Evolutionary conservation across 2,888 invertebrate species (phyloP), one percentile per base, ranked within the genome.

Genomic region (Sinelater perroti): DNA sequence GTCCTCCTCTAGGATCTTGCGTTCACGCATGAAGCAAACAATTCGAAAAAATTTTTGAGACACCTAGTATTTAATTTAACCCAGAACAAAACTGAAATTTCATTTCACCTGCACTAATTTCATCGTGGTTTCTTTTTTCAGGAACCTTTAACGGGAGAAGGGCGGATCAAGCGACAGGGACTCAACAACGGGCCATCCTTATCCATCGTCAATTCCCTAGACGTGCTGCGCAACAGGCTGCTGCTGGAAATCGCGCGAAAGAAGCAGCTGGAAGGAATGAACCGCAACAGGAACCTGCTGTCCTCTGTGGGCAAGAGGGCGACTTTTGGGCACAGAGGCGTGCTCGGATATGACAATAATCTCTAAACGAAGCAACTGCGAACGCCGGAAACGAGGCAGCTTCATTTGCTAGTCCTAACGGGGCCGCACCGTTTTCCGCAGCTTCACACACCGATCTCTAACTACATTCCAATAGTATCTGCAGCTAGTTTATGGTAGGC

Each of bases 121-220:
- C 7, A 28, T 5, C 10, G 28, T 2, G n/a, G 2, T 21, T 18
- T 36, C 20, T 38, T 7, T 14, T 59, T 57, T 21, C 40, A 61
- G 61, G 52, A 55, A 47, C 50, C 61, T 13, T 38, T 56, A 11
- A 26, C 49, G 8, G 49, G 44, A 31, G 52, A 47, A 30, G 61
- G 51, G 16, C 44, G 56, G 35, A 61, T 38, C 14, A 61, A 61
- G 28, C 28, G 61, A 45, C 52, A 55, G 45, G 60, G 60, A 10
- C 52, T 60, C 50, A 51, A 50, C 58, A 65, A 69, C 55, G 85
- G 85, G 76, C 86, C 86, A 3, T 90, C 90, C 8, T 80, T 94
- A 66, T 93, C 93, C 63, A 92, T 94, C 79, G 90, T 90, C 71
- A 91, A 92, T 80, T 91, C 93, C 0, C 80, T 94, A 83, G 93